These are phyloP conservation scores for Macropis europaea DNA, from an alignment of 2,888 invertebrate species.

Conservation along the genomic window DNA sequence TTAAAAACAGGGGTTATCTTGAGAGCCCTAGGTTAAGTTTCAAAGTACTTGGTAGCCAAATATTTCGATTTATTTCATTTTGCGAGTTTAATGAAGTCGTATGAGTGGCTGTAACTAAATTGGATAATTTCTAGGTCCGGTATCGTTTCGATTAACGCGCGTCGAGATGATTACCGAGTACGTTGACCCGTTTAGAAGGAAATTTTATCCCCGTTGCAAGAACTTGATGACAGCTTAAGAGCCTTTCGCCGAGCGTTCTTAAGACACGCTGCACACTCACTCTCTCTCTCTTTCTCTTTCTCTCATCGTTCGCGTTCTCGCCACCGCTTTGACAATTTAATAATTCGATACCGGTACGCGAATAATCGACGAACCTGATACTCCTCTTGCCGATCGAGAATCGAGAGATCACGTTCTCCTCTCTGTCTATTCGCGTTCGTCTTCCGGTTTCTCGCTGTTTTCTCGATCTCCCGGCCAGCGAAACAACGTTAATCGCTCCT, in stretches of 20 bases:
- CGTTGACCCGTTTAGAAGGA: conserved; percentile 64
- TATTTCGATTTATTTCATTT: neutral
- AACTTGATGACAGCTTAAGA: conserved; percentile 79
- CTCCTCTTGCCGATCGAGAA: conserved; percentile 40
- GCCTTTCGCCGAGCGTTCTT: conserved; percentile 73
- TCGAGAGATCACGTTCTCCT: conserved; percentile 24
- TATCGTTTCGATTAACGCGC: conserved; percentile 52
- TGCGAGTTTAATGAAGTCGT: neutral
- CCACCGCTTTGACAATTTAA: conserved; percentile 72
- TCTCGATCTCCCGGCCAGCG: neutral
- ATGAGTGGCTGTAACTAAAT: neutral
- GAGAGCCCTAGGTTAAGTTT: neutral
- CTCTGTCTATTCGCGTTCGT: neutral
- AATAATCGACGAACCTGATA: conserved; percentile 71
- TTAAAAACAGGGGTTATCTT: neutral
- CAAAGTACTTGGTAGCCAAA: neutral
- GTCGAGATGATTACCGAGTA: conserved; percentile 42
- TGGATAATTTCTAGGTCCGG: conserved; percentile 33
- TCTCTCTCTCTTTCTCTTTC: neutral
- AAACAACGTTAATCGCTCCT: conserved; percentile 10
- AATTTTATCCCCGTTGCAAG: conserved; percentile 73
- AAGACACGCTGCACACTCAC: conserved; percentile 53
- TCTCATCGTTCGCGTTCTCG: conserved; percentile 31
- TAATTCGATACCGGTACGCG: conserved; percentile 70
- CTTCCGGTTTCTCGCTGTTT: neutral